These are phyloP conservation scores for Lomographa bimaculata DNA, from an alignment of 2,888 invertebrate species.

Conservation along the genomic window DNA sequence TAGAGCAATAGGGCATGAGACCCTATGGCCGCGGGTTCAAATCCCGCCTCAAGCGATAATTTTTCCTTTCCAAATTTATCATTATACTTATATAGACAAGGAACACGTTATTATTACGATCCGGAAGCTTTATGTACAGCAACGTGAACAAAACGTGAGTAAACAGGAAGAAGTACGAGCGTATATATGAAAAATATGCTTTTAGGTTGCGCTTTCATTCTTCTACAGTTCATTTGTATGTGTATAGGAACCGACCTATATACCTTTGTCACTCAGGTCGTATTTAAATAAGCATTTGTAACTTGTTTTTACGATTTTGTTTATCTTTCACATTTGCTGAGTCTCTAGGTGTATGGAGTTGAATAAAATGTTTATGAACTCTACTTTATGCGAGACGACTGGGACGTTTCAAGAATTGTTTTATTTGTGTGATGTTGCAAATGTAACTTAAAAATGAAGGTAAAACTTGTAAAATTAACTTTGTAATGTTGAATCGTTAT, in stretches of 20 bases:
- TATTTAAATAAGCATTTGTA: constrained; percentile 51
- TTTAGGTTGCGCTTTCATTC: constrained; percentile 35
- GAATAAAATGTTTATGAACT: constrained; percentile 2
- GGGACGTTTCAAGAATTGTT: neutral
- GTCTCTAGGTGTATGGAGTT: constrained; percentile 1
- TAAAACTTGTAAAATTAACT: too few species aligned
- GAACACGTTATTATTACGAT: too few species aligned
- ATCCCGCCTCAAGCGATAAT: too few species aligned
- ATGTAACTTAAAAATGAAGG: too few species aligned
- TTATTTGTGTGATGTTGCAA: neutral
- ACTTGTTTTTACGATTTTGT: constrained; percentile 51
- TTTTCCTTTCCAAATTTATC: too few species aligned
- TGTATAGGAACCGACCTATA: too few species aligned
- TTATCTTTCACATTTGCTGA: constrained; percentile 11
- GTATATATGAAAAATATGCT: constrained; percentile 51
- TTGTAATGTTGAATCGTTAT: too few species aligned
- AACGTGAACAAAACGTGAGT: constrained; percentile 11
- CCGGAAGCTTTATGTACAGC: constrained; percentile 10
- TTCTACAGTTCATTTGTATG: neutral
- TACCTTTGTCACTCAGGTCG: too few species aligned
- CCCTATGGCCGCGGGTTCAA: too few species aligned
- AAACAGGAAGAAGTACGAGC: constrained; percentile 26
- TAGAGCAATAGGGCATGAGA: too few species aligned
- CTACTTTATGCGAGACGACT: too few species aligned
- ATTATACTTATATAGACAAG: too few species aligned